Evolutionary conservation across 2,797 vertebrate species (phyloP).

Genomic region (Propithecus deckenii): DNA sequence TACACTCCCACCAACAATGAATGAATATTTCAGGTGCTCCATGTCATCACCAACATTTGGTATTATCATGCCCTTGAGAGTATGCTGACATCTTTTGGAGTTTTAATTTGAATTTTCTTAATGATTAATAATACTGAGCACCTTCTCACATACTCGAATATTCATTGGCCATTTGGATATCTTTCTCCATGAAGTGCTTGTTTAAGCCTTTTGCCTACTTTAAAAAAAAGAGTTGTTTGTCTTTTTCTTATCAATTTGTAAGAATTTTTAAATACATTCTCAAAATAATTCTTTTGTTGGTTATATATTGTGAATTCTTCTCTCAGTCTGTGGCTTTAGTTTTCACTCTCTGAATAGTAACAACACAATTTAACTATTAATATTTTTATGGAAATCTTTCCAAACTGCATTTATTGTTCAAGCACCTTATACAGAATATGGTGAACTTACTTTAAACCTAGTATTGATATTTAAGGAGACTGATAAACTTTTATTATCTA

Average conservation of each 20-base stretch:
- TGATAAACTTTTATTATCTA: neutral
- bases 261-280: neutral
- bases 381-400: neutral
- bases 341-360: neutral
- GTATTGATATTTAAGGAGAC: neutral
- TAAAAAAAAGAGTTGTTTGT: neutral
- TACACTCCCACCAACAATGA: neutral
- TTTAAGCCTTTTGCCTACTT: neutral
- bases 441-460: neutral
- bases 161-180: neutral
- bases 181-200: too few relatives aligned
- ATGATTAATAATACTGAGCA: neutral
- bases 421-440: neutral
- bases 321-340: neutral
- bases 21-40: accelerated
- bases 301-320: neutral
- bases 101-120: neutral
- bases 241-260: neutral
- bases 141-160: neutral
- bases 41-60: neutral
- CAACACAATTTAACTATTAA: neutral
- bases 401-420: neutral
- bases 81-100: neutral
- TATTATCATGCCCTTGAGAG: neutral
- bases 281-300: neutral